phyloP scores from a whole-genome alignment of 2,888 invertebrate genomes.

The Amblyjoppa fuscipennis region DNA sequence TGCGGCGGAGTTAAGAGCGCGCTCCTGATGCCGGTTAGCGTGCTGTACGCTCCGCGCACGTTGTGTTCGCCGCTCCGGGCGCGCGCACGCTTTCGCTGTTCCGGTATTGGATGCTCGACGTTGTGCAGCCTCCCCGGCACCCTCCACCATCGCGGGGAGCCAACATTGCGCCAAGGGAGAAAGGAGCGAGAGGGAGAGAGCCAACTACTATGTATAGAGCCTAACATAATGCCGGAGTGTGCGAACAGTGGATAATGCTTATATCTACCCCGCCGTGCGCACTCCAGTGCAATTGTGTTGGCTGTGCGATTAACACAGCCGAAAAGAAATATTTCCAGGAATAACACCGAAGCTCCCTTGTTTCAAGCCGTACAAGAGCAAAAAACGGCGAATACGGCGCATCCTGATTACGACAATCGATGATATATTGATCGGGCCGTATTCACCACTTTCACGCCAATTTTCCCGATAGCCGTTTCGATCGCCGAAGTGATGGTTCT shows the following conservation, averaged over 20 bases:
- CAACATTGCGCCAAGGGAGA: constrained; percentile 45
- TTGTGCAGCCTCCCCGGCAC: constrained; percentile 46
- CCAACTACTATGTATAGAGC: constrained; percentile 24
- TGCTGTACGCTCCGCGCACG: constrained; percentile 33
- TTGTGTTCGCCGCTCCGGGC: constrained; percentile 58
- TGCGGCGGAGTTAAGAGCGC: constrained; percentile 82
- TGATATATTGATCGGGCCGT: no score
- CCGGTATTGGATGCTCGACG: constrained; percentile 63
- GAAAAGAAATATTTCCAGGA: background rate
- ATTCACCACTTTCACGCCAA: no score
- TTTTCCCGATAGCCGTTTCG: no score
- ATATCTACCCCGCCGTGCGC: constrained; percentile 12
- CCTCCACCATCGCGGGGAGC: constrained; percentile 50
- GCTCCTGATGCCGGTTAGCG: constrained; percentile 62
- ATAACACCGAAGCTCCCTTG: background rate
- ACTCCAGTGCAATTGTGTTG: constrained; percentile 30
- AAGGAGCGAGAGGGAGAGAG: constrained; percentile 18
- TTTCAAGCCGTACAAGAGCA: background rate
- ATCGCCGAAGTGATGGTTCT: no score
- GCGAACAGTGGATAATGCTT: constrained; percentile 37
- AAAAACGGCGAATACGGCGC: background rate
- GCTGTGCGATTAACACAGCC: constrained; percentile 15
- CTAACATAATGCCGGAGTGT: constrained; percentile 46
- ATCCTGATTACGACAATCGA: no score
- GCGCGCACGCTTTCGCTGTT: constrained; percentile 51